phyloP scores from a whole-genome alignment of 2,113 vertebrate genomes.

The Silurus asotus region DNA sequence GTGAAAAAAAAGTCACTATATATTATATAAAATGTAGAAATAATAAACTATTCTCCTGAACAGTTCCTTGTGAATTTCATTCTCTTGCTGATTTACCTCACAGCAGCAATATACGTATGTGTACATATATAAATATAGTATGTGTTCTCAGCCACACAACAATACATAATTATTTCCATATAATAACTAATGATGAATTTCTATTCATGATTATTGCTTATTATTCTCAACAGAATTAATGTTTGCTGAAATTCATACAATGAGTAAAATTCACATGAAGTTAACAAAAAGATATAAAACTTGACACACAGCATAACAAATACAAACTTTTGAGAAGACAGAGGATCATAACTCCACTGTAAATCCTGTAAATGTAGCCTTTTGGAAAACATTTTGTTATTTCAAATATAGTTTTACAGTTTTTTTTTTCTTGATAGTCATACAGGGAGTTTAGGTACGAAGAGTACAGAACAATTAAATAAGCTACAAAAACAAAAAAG shows the following conservation, averaged over 20 bases:
- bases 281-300: not conserved
- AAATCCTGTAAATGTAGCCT: not conserved
- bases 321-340: not conserved
- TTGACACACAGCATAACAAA: too few relatives aligned
- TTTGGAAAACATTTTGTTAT: not conserved
- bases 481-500: not conserved
- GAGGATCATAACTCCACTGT: not conserved
- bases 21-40: not conserved
- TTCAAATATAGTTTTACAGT: not conserved
- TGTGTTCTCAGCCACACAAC: not conserved
- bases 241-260: not conserved
- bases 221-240: not conserved
- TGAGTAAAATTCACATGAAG: not conserved
- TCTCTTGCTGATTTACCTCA: not conserved
- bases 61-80: not conserved
- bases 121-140: not conserved
- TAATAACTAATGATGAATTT: not conserved
- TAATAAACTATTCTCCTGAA: not conserved
- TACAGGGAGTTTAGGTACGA: not conserved
- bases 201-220: not conserved
- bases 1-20: not conserved
- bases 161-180: not conserved
- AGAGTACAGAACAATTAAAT: not conserved
- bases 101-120: not conserved
- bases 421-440: not conserved